These are phyloP conservation scores for Betta splendens DNA, from an alignment of 2,797 vertebrate species.

Conservation along the genomic window DNA sequence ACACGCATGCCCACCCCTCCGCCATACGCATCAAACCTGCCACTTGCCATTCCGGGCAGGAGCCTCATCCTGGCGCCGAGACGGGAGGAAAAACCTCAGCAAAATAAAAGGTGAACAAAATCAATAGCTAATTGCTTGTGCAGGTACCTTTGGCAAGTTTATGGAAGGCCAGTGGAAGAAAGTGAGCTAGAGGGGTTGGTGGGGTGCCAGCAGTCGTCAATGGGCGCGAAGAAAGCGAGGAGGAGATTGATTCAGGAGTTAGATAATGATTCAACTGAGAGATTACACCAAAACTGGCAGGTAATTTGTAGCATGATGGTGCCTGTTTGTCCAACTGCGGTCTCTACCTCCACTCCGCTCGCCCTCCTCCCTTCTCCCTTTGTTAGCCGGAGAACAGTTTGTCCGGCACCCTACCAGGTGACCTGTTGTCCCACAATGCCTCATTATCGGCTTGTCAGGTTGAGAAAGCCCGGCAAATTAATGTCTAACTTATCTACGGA, in stretches of 20 bases:
- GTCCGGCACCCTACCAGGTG: slow-evolving; percentile 56
- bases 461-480: slow-evolving; percentile 70
- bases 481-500: slow-evolving; percentile 58
- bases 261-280: slow-evolving; percentile 63
- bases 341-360: slow-evolving; percentile 23
- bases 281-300: slow-evolving; percentile 76
- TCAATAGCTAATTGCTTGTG: slow-evolving; percentile 60
- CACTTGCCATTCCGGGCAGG: not conserved
- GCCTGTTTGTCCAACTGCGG: slow-evolving; percentile 65
- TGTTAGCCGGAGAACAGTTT: slow-evolving; percentile 55
- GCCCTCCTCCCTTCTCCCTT: slow-evolving; percentile 43
- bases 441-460: slow-evolving; percentile 80
- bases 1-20: not conserved
- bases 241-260: slow-evolving; percentile 42
- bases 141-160: slow-evolving; percentile 1
- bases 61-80: not conserved
- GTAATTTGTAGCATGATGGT: slow-evolving; percentile 81
- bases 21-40: not conserved
- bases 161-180: not conserved
- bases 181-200: slow-evolving; percentile 1
- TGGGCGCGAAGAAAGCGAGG: slow-evolving; percentile 7
- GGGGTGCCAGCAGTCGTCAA: not conserved
- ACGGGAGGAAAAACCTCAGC: slow-evolving; percentile 10
- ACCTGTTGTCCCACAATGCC: slow-evolving; percentile 75
- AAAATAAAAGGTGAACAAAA: slow-evolving; percentile 55